Evolutionary conservation across 2,888 invertebrate genomes (phyloP).

Genomic region (Tholera decimalis): DNA sequence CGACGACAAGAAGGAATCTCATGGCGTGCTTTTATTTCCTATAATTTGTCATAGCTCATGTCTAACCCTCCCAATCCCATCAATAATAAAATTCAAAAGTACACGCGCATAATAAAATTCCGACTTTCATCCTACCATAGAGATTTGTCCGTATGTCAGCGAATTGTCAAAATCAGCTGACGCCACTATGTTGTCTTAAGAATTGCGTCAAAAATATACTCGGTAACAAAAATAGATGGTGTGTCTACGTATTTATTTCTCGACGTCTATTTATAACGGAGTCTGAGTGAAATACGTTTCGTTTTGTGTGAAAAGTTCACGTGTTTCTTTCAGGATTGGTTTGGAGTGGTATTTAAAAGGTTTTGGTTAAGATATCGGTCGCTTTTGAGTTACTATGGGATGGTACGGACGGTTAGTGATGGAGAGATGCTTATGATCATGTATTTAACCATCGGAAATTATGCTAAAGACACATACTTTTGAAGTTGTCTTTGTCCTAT

Average conservation of each 20-base stretch:
- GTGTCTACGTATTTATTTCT: constrained; percentile 68
- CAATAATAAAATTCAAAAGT: constrained; percentile 15
- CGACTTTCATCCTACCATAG: constrained; percentile 52
- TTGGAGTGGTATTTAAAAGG: constrained; percentile 46
- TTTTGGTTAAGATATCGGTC: constrained; percentile 20
- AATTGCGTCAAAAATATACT: constrained; percentile 72
- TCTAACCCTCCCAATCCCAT: constrained; percentile 16
- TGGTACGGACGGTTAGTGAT: neutral
- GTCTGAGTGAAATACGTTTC: constrained; percentile 44
- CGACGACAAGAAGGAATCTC: neutral
- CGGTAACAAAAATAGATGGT: constrained; percentile 66
- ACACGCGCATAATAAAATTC: constrained; percentile 47
- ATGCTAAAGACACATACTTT: too few relatives aligned
- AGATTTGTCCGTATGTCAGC: constrained; percentile 68
- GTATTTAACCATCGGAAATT: too few relatives aligned
- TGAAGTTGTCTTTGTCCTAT: too few relatives aligned
- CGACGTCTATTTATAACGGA: constrained; percentile 60
- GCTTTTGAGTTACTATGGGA: constrained; percentile 3
- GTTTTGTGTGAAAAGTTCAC: constrained; percentile 38
- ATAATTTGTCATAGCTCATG: constrained; percentile 13
- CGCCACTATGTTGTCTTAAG: constrained; percentile 66
- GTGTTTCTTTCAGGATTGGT: constrained; percentile 25
- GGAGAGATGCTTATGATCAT: too few relatives aligned
- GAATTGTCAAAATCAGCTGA: constrained; percentile 74
- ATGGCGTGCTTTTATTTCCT: neutral